These are phyloP conservation scores for Nephrotoma guestfalica DNA, from an alignment of 2,888 invertebrate species.

Conservation along the genomic window DNA sequence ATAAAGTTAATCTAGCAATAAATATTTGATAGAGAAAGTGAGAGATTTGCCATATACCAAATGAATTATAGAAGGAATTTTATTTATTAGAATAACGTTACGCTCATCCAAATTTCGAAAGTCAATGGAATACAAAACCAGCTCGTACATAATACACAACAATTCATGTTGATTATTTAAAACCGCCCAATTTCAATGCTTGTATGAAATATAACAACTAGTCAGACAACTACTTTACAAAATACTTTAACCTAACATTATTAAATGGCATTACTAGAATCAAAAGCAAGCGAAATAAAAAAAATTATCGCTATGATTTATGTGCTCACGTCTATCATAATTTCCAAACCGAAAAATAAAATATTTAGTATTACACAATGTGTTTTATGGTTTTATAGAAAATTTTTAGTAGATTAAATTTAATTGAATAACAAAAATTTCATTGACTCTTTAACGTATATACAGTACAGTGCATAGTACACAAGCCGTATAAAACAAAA, in stretches of 20 bases:
- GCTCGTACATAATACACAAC: neutral
- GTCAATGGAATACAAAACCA: neutral
- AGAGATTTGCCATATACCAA: neutral
- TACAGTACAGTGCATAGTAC: neutral
- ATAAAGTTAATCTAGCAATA: neutral
- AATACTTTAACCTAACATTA: neutral
- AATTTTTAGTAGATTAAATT: neutral
- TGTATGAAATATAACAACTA: neutral
- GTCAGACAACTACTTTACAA: neutral
- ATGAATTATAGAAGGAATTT: neutral
- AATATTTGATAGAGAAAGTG: neutral
- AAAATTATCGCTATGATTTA: neutral
- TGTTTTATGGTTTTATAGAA: neutral
- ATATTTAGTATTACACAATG: neutral
- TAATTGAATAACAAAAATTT: neutral
- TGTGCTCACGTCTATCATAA: neutral
- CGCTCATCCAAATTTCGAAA: neutral
- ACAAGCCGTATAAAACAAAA: neutral
- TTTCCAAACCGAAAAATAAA: neutral
- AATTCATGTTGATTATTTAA: neutral
- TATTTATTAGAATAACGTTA: neutral
- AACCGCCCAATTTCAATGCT: neutral
- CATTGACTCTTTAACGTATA: neutral
- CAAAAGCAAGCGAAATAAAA: neutral
- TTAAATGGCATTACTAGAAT: neutral